Evolutionary conservation across 2,888 invertebrate species (phyloP).

Genomic region (Atrina japonica): DNA sequence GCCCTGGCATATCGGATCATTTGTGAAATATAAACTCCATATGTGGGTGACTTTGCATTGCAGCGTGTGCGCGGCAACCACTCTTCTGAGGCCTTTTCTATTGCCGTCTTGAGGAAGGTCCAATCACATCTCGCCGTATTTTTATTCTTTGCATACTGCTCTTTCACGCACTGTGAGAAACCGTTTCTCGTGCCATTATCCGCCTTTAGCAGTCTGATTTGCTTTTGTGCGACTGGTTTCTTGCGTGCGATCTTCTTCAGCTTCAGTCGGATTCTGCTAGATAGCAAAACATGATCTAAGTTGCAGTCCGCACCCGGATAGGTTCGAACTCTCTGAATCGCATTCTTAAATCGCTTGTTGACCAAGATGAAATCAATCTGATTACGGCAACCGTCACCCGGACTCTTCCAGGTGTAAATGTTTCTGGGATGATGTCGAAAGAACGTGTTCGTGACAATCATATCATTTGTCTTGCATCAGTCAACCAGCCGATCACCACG

Average conservation of each 20-base stretch:
- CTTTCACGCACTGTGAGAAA: too few relatives aligned
- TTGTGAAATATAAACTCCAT: too few relatives aligned
- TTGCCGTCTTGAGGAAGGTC: too few relatives aligned
- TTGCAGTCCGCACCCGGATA: slow-evolving; percentile 13
- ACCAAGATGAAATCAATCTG: slow-evolving; percentile 12
- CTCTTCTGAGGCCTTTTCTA: too few relatives aligned
- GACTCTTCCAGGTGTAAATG: slow-evolving; percentile 10
- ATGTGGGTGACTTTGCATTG: too few relatives aligned
- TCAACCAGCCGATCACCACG: slow-evolving; percentile 2
- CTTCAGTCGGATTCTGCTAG: slow-evolving; percentile 8
- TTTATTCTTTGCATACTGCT: too few relatives aligned
- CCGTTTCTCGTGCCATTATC: too few relatives aligned
- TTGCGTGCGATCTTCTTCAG: slow-evolving; percentile 13
- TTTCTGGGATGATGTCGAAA: slow-evolving; percentile 7
- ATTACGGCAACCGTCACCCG: slow-evolving; percentile 13
- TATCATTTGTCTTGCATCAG: neutral
- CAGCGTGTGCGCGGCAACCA: too few relatives aligned
- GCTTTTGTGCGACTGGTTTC: slow-evolving; percentile 17
- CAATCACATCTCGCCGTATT: too few relatives aligned
- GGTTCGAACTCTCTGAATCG: slow-evolving; percentile 14
- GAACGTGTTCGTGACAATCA: slow-evolving; percentile 18
- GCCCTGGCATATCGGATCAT: too few relatives aligned
- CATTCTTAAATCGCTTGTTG: slow-evolving; percentile 7
- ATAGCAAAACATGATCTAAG: slow-evolving; percentile 13
- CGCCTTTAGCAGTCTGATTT: too few relatives aligned